These are phyloP conservation scores for Stercorarius parasiticus DNA, from an alignment of 2,113 vertebrate genomes.

Conservation along the genomic window DNA sequence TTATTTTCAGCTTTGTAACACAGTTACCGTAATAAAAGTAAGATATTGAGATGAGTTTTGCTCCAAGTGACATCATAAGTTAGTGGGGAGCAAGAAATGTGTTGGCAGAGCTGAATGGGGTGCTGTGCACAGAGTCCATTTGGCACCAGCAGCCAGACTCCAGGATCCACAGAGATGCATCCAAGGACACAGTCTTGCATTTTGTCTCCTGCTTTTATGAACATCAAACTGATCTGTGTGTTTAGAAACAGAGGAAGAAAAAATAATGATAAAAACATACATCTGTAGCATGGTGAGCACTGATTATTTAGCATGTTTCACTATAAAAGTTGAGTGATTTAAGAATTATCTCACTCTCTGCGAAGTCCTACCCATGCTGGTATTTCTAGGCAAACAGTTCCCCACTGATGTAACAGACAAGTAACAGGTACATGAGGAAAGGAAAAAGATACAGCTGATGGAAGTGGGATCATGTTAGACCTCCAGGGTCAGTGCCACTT, in stretches of 20 bases:
- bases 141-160: not conserved
- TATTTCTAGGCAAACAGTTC: not conserved
- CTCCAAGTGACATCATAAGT: slow-evolving; percentile 23
- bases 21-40: not conserved
- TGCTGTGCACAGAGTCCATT: not conserved
- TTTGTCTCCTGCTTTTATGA: slow-evolving; percentile 12
- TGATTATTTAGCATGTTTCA: not conserved
- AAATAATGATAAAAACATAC: not conserved
- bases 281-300: not conserved
- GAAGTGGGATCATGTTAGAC: not conserved
- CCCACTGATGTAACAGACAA: not conserved
- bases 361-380: not conserved
- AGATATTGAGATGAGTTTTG: not conserved
- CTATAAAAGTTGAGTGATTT: not conserved
- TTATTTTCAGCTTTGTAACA: not conserved
- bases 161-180: not conserved
- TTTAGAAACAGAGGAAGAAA: not conserved
- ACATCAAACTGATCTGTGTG: not conserved
- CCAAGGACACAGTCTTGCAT: not conserved
- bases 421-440: not conserved
- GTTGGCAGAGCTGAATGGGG: not conserved
- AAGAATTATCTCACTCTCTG: not conserved
- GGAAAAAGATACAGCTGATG: not conserved
- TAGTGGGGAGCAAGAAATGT: not conserved
- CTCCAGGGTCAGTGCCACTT: not conserved